These are phyloP conservation scores for Reticulitermes speratus DNA, from an alignment of 1,140 invertebrate genomes.

Conservation along the genomic window DNA sequence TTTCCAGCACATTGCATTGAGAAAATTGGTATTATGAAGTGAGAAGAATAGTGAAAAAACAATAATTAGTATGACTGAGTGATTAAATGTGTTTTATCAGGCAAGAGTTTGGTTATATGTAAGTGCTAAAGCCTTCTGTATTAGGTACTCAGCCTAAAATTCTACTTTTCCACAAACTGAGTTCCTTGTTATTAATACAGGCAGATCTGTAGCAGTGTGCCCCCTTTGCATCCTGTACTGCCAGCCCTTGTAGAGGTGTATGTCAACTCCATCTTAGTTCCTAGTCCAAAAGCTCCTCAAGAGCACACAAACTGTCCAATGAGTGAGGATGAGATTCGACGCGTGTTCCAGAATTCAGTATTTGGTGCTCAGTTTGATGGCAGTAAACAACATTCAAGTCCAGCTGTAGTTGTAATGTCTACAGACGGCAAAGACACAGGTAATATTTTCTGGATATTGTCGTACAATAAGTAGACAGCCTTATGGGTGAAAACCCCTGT, in stretches of 20 bases:
- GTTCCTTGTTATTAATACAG: slow-evolving; percentile 44
- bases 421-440: neutral
- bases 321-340: slow-evolving; percentile 83
- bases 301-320: slow-evolving; percentile 89
- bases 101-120: too few relatives aligned
- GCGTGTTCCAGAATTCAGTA: slow-evolving; percentile 75
- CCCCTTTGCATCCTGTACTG: slow-evolving; percentile 89
- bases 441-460: neutral
- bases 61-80: too few relatives aligned
- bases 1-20: too few relatives aligned
- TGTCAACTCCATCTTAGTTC: slow-evolving; percentile 87
- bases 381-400: neutral
- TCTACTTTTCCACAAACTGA: too few relatives aligned
- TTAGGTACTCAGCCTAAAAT: too few relatives aligned
- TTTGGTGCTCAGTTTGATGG: slow-evolving; percentile 14
- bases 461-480: too few relatives aligned
- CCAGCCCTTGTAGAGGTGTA: slow-evolving; percentile 94
- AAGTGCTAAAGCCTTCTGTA: too few relatives aligned
- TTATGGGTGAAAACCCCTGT: too few relatives aligned
- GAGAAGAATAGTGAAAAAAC: too few relatives aligned
- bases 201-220: slow-evolving; percentile 83
- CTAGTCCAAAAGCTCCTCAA: slow-evolving; percentile 59
- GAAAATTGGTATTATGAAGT: too few relatives aligned
- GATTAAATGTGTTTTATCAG: too few relatives aligned
- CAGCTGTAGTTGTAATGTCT: neutral